Evolutionary conservation across 2,888 invertebrate species (phyloP).

Genomic region (Bembecia ichneumoniformis): DNA sequence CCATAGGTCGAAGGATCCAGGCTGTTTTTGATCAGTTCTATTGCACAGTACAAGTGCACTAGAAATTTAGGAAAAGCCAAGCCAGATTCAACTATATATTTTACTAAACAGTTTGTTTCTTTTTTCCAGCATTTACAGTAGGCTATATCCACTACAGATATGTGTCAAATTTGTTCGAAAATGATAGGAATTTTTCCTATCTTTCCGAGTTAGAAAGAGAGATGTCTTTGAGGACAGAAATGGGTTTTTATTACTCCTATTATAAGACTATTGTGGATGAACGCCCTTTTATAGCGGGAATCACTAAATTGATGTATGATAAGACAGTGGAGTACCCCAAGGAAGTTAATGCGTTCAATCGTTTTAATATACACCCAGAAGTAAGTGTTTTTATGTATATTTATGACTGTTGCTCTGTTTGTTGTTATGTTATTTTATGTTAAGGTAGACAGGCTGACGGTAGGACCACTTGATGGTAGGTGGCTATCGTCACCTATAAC

Average conservation of each 20-base stretch:
- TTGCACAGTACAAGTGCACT: no score
- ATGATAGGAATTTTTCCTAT: slow-evolving; percentile 86
- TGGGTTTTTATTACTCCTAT: slow-evolving; percentile 92
- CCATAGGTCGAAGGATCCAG: no score
- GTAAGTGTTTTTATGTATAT: slow-evolving; percentile 44
- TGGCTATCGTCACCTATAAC: no score
- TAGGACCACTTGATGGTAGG: no score
- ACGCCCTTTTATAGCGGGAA: slow-evolving; percentile 73
- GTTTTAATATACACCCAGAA: slow-evolving; percentile 90
- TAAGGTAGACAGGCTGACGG: no score
- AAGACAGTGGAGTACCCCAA: slow-evolving; percentile 86
- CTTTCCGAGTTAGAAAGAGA: slow-evolving; percentile 87
- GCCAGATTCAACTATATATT: neutral
- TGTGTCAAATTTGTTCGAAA: slow-evolving; percentile 83
- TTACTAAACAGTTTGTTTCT: neutral
- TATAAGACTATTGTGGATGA: slow-evolving; percentile 86
- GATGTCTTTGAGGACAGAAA: slow-evolving; percentile 88
- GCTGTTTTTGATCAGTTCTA: no score
- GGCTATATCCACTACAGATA: slow-evolving; percentile 77
- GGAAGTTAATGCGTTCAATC: slow-evolving; percentile 83
- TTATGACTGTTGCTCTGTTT: no score
- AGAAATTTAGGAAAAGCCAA: no score
- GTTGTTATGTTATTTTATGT: no score
- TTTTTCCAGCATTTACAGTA: slow-evolving; percentile 67
- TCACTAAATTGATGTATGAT: slow-evolving; percentile 77